These are phyloP conservation scores for Leptinotarsa texana DNA, from an alignment of 1,140 invertebrate genomes.

Conservation along the genomic window DNA sequence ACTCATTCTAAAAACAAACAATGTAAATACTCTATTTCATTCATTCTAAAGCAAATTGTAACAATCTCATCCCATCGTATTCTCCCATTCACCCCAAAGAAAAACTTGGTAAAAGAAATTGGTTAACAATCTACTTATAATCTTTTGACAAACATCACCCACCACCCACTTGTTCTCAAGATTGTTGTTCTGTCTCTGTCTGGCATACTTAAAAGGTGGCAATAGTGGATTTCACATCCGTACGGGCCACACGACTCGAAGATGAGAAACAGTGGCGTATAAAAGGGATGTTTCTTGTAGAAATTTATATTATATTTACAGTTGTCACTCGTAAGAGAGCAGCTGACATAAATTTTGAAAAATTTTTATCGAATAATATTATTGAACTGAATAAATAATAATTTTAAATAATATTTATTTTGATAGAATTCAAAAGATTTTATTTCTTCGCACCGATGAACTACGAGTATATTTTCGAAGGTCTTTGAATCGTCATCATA, in stretches of 20 bases:
- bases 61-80: not conserved
- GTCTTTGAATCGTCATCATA: too few relatives aligned
- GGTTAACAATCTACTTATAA: slow-evolving; percentile 31
- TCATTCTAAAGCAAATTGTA: slow-evolving; percentile 1
- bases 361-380: too few relatives aligned
- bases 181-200: slow-evolving; percentile 20
- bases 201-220: not conserved
- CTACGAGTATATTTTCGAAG: too few relatives aligned
- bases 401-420: too few relatives aligned
- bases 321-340: too few relatives aligned
- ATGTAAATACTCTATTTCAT: not conserved
- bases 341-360: too few relatives aligned
- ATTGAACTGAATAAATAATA: too few relatives aligned
- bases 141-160: slow-evolving; percentile 28
- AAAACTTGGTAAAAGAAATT: slow-evolving; percentile 25
- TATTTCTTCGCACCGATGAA: too few relatives aligned
- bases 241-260: slow-evolving; percentile 27
- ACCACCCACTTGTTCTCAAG: slow-evolving; percentile 31
- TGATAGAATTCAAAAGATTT: too few relatives aligned
- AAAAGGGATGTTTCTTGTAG: not conserved
- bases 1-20: slow-evolving; percentile 3
- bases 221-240: slow-evolving; percentile 27
- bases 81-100: slow-evolving; percentile 9
- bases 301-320: too few relatives aligned
- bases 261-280: slow-evolving; percentile 12